These are phyloP conservation scores for Acanthosepion esculentum DNA, from an alignment of 2,888 invertebrate species.

Conservation along the genomic window DNA sequence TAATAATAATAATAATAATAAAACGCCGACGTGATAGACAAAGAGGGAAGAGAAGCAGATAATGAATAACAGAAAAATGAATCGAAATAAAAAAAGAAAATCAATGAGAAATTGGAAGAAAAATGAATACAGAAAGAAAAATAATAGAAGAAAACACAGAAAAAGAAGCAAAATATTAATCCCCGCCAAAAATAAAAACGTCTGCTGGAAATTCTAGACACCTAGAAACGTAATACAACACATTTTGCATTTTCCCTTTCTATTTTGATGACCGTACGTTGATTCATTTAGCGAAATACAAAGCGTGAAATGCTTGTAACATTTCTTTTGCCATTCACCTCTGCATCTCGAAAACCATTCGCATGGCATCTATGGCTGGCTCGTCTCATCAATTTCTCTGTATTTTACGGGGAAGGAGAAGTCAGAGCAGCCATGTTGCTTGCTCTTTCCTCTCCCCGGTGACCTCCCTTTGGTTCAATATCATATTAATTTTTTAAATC, in stretches of 20 bases:
- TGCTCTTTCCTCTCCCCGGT: neutral
- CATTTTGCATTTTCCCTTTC: neutral
- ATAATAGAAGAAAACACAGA: too few species aligned
- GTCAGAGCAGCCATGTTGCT: neutral
- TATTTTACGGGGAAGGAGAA: neutral
- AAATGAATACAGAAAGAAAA: too few species aligned
- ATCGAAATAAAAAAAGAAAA: too few species aligned
- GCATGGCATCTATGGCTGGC: slow-evolving; percentile 15
- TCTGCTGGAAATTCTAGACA: neutral
- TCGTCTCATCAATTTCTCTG: slow-evolving; percentile 7
- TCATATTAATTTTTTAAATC: slow-evolving; percentile 9
- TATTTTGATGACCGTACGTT: neutral
- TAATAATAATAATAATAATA: too few species aligned
- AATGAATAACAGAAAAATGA: too few species aligned
- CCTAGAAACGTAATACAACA: neutral
- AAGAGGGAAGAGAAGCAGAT: too few species aligned
- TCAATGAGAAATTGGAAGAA: too few species aligned
- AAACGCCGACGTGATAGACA: too few species aligned
- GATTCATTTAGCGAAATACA: neutral
- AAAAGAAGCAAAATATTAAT: neutral
- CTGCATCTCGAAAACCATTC: neutral
- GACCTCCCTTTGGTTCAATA: neutral
- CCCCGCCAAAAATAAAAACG: neutral
- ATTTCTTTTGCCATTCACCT: neutral
- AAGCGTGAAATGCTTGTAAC: slow-evolving; percentile 33